Evolutionary conservation across 2,113 vertebrate species (phyloP), one percentile per base, ranked within the genome.

Genomic region (Deroptyus accipitrinus): DNA sequence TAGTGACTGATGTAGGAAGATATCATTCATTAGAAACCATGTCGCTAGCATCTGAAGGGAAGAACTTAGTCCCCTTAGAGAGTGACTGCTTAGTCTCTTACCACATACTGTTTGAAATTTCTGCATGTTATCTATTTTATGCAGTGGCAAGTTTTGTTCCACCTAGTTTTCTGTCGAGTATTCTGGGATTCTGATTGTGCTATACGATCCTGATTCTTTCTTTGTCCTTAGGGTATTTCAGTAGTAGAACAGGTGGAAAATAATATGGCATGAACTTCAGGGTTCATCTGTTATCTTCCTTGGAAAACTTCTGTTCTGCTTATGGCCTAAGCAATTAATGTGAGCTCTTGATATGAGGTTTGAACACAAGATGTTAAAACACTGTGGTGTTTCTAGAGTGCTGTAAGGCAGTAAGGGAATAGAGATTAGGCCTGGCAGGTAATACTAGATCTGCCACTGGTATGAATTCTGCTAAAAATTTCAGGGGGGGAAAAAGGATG

Each of bases 401-500:
- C 31, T 51, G 20, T 48, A 44, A 15, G 33, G 28, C 10, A 46
- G 37, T 17, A 39, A 14, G 27, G 19, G 31, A 73, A 31, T 22
- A 48, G 23, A 49, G 14, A 39, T 39, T 41, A 57, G 20, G 15
- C n/a, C 8, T 0, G 1, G 24, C 12, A 61, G 14, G 8, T 57
- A 74, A 78, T 35, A 54, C 6, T 78, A 55, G 6, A 31, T 25
- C 33, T 39, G 24, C 33, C 39, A 33, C 30, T 54, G 48, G 2
- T 41, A 27, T 17, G 28, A 57, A 9, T 51, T 78, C 27, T 52
- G 33, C 66, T 73, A 55, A 73, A 39, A 2, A 2, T 51, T 85
- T 57, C 6, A 0, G 19, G 19, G 20, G 31, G 12, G 33, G 9
- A 6, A 4, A 0, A 6, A 27, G 18, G 8, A 23, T 33, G 5